Conservation (phyloP, 1,140 invertebrate genomes). For the Drosophila auraria region DNA sequence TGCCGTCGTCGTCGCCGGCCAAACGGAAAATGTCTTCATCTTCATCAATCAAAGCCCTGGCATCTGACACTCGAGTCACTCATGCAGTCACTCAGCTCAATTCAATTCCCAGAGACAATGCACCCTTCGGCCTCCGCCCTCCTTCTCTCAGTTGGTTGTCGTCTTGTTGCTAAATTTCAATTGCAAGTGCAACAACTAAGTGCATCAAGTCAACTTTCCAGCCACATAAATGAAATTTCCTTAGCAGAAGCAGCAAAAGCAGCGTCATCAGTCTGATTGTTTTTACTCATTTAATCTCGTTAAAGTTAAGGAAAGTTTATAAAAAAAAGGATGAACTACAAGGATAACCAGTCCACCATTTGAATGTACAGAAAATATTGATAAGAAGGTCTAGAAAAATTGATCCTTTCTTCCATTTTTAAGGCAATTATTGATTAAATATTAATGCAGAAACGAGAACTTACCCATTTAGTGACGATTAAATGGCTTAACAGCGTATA, state of each 20-base stretch:
- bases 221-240: constrained; percentile 51
- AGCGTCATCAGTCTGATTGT: constrained; percentile 35
- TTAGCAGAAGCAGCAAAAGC: constrained; percentile 8
- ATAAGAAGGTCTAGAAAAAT: neutral
- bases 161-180: constrained; percentile 81
- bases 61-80: constrained; percentile 74
- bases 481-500: too few species aligned
- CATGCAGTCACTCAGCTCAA: constrained; percentile 73
- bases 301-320: constrained; percentile 9
- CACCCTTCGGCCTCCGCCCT: neutral
- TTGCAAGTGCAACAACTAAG: constrained; percentile 79
- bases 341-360: neutral
- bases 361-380: neutral
- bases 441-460: neutral
- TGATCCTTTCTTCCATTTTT: neutral
- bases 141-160: constrained; percentile 7
- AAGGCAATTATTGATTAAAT: neutral
- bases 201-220: constrained; percentile 75
- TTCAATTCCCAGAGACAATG: constrained; percentile 71
- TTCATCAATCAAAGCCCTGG: constrained; percentile 79
- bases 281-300: constrained; percentile 41
- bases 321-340: neutral
- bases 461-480: neutral
- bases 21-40: constrained; percentile 82
- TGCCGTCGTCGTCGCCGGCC: constrained; percentile 24